These are phyloP conservation scores for Philonicus albiceps DNA, from an alignment of 2,888 invertebrate genomes.

Conservation along the genomic window DNA sequence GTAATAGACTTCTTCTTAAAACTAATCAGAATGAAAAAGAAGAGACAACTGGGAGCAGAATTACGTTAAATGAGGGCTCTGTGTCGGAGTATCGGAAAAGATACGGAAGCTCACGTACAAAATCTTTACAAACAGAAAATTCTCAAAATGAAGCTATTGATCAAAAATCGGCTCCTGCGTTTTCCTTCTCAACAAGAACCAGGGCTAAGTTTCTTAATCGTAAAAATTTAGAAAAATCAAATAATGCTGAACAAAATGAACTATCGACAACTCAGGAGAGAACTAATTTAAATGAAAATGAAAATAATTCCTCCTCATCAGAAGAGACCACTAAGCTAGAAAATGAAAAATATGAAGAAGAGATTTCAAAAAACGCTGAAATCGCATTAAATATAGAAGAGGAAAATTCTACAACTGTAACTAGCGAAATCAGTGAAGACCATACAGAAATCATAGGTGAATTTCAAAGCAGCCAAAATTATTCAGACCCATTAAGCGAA, in stretches of 20 bases:
- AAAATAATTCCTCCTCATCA: not conserved
- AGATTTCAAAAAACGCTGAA: not conserved
- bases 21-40: conserved; percentile 50
- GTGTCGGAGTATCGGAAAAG: not conserved
- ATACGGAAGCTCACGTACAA: not conserved
- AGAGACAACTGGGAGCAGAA: conserved; percentile 38
- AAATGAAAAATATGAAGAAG: not conserved
- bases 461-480: not conserved
- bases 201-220: not conserved
- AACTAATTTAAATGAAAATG: not conserved
- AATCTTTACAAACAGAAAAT: not conserved
- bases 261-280: not conserved
- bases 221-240: not conserved
- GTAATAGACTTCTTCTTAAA: not conserved
- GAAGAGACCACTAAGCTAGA: not conserved
- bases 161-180: not conserved
- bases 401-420: not conserved
- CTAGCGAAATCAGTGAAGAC: not conserved
- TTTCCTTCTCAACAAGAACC: not conserved
- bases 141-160: not conserved
- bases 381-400: not conserved
- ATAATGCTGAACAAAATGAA: not conserved
- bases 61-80: not conserved
- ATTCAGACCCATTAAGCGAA: not conserved
- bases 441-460: not conserved